Evolutionary conservation across 2,113 vertebrate genomes (phyloP).

Genomic region (Nyctereutes procyonoides): DNA sequence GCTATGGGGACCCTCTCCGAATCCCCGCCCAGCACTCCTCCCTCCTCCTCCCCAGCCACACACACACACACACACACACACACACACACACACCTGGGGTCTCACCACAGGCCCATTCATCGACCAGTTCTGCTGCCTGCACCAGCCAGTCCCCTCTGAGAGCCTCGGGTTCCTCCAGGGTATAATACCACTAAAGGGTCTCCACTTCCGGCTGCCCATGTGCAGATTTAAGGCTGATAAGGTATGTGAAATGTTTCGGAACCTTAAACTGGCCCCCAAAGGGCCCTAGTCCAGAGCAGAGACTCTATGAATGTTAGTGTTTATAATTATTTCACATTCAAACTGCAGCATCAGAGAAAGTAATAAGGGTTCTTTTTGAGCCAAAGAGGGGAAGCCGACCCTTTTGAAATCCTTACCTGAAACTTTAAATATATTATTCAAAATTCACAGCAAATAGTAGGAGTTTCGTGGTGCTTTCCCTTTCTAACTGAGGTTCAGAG

Average conservation of each 20-base stretch:
- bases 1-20: background rate
- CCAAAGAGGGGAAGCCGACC: background rate
- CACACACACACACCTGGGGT: background rate
- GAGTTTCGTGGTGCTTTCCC: background rate
- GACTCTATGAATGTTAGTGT: background rate
- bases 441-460: background rate
- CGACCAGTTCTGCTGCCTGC: background rate
- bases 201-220: background rate
- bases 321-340: constrained; percentile 27
- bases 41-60: background rate
- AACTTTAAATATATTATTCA: constrained; percentile 9
- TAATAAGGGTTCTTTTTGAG: constrained; percentile 42
- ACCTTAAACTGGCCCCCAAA: background rate
- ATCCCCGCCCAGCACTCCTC: background rate
- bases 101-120: background rate
- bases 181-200: background rate
- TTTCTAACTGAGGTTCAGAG: constrained; percentile 10
- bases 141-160: background rate
- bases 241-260: background rate
- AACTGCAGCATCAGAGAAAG: background rate
- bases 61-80: background rate
- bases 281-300: background rate
- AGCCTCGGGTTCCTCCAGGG: background rate
- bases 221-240: background rate
- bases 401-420: constrained; percentile 11